These are phyloP conservation scores for Erinaceus europaeus DNA, from an alignment of 2,113 vertebrate genomes.

Conservation along the genomic window DNA sequence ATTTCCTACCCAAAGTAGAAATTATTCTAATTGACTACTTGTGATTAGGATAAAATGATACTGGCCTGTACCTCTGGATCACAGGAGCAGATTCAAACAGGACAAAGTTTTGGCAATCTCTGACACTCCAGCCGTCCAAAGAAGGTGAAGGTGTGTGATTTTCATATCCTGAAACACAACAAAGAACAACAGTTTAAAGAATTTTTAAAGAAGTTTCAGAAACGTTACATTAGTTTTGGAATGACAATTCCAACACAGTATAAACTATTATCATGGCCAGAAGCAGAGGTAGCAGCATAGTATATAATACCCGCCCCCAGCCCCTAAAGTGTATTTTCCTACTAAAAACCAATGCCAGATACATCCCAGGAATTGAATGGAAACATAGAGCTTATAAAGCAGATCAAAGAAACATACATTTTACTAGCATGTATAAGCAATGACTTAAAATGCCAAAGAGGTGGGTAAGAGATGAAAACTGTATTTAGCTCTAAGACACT, in stretches of 20 bases:
- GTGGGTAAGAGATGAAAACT: neutral
- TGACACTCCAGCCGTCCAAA: slow-evolving; percentile 18
- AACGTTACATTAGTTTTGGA: neutral
- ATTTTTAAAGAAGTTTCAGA: neutral
- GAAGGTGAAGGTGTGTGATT: slow-evolving; percentile 60
- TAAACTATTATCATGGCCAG: neutral
- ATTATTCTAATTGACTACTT: slow-evolving; percentile 74
- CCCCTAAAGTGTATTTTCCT: neutral
- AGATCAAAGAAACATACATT: neutral
- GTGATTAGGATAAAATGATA: slow-evolving; percentile 66
- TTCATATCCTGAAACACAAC: slow-evolving; percentile 40
- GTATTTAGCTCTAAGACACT: neutral
- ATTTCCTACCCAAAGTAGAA: slow-evolving; percentile 37
- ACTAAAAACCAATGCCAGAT: neutral
- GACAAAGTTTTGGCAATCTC: neutral
- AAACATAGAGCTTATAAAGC: neutral
- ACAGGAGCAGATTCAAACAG: slow-evolving; percentile 7
- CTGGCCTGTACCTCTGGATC: slow-evolving; percentile 50
- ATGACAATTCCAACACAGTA: neutral
- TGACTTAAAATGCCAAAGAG: neutral
- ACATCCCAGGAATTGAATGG: neutral
- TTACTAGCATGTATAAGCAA: neutral
- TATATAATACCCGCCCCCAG: neutral
- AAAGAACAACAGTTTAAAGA: slow-evolving; percentile 18
- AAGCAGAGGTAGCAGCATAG: neutral